Evolutionary conservation across 92 coral and sea anemone species (phyloP).

Genomic region (Montipora capitata): DNA sequence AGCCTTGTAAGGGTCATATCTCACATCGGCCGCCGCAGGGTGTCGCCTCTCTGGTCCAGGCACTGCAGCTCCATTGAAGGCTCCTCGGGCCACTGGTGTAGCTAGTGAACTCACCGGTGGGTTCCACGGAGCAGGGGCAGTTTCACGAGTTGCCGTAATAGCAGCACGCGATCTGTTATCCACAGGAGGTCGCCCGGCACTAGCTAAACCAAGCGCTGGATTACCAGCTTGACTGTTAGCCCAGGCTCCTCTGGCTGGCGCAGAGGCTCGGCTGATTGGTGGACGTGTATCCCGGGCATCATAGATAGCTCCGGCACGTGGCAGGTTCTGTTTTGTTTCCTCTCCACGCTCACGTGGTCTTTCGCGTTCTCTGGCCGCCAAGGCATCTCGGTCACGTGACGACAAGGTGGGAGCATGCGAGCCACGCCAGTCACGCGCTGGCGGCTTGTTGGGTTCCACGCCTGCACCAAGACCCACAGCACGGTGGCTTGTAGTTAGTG

Average conservation of each 20-base stretch:
- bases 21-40: constrained; percentile 81
- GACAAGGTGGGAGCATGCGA: constrained; percentile 77
- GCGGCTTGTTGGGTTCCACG: constrained; percentile 77
- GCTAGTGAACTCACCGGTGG: constrained; percentile 69
- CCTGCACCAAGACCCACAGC: constrained; percentile 60
- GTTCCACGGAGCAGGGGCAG: constrained; percentile 82
- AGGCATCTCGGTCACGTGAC: constrained; percentile 80
- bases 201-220: constrained; percentile 71
- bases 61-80: constrained; percentile 72
- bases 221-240: constrained; percentile 73
- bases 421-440: constrained; percentile 92
- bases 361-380: constrained; percentile 86
- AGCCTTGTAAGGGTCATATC: constrained; percentile 92
- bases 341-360: constrained; percentile 91
- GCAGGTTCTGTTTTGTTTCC: constrained; percentile 73
- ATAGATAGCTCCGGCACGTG: constrained; percentile 70
- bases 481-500: constrained; percentile 78
- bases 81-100: constrained; percentile 61
- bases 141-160: constrained; percentile 67
- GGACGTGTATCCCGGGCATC: constrained; percentile 90
- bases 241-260: constrained; percentile 89
- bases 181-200: constrained; percentile 69
- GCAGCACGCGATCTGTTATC: constrained; percentile 89
- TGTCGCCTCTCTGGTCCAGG: constrained; percentile 88
- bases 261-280: constrained; percentile 83